Evolutionary conservation across 2,113 vertebrate species (phyloP).

Genomic region (Pontoporia blainvillei): DNA sequence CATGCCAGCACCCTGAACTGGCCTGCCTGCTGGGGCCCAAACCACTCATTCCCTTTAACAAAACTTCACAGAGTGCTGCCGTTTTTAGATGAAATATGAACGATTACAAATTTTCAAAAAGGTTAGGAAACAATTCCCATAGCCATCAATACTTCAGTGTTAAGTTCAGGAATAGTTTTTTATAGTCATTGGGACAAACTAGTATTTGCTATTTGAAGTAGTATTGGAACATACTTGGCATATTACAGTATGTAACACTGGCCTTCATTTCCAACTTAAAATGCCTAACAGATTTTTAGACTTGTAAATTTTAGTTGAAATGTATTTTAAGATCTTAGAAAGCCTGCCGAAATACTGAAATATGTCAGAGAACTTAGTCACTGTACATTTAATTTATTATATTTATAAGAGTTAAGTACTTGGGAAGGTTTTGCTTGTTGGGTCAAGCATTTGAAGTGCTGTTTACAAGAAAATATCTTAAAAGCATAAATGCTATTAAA

Average conservation of each 20-base stretch:
- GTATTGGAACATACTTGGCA: neutral
- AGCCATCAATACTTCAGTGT: neutral
- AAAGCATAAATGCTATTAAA: neutral
- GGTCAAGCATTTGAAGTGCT: neutral
- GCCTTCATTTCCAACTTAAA: constrained; percentile 18
- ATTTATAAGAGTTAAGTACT: constrained; percentile 4
- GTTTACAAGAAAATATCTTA: neutral
- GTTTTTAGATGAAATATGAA: neutral
- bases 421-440: neutral
- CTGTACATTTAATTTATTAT: constrained; percentile 10
- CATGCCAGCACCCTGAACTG: neutral
- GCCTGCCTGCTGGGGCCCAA: neutral
- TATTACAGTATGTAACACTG: neutral
- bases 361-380: constrained; percentile 2
- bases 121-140: neutral
- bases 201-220: neutral
- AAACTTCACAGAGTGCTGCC: neutral
- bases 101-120: neutral
- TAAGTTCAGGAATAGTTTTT: neutral
- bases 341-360: neutral
- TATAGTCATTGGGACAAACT: neutral
- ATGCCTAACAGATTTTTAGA: neutral
- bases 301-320: neutral
- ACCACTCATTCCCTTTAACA: neutral
- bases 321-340: constrained; percentile 34